Evolutionary conservation across 2,888 invertebrate genomes (phyloP), one percentile per base, ranked within the genome.

Genomic region (Adela reaumurella): DNA sequence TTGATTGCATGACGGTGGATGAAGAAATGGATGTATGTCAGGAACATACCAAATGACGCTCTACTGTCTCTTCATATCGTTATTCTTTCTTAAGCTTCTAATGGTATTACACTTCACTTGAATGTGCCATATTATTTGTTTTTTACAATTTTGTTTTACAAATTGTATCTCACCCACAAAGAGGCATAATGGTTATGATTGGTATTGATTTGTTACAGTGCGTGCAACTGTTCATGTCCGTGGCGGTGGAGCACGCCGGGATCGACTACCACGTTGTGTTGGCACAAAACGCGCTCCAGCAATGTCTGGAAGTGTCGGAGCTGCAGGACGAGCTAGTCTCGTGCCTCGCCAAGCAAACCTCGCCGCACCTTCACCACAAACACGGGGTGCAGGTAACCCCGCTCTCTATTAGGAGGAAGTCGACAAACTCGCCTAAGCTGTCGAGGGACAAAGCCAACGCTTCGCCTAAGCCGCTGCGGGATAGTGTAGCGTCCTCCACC

Each of bases 181-280:
- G n/a, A n/a, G n/a, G n/a, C n/a, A n/a, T n/a, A n/a, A n/a, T n/a
- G n/a, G n/a, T n/a, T n/a, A n/a, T n/a, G n/a, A n/a, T n/a, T n/a
- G n/a, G n/a, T n/a, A n/a, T n/a, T n/a, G n/a, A n/a, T n/a, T n/a
- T n/a, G 17, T 50, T 53, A 46, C 79, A 94, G 93, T 94, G 95
- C 69, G 90, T 94, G 57, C 94, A 97, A 66, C 83, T 97, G 56
- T 98, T 97, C 79, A 94, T 94, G 86, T 95, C 94, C 2, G 96
- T 97, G 54, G 90, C 93, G 44, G 92, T 98, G 57, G 96, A 97
- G 74, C 92, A 93, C 63, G 92, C 95, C 49, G 94, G 95, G 63
- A 92, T 97, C 59, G 97, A 98, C 80, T 96, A 97, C 77, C 97
- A 98, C 76, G 96, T 98, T 62, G 94, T 94, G 52, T 82, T 98